phyloP scores from a whole-genome alignment of 2,113 vertebrate genomes.

The Neogobius melanostomus region DNA sequence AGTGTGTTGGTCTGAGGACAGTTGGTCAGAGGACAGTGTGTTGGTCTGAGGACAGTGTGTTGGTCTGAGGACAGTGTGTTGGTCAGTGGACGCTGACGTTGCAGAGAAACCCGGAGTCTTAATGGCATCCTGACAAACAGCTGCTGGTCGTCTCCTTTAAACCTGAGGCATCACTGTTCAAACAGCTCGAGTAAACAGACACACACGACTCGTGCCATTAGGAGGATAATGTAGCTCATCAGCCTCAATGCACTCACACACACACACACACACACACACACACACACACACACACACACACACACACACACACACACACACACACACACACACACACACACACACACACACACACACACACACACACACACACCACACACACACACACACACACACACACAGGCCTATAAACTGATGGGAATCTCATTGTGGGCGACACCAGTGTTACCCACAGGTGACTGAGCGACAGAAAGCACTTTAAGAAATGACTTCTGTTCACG shows the following conservation, averaged over 20 bases:
- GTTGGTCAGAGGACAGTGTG: neutral
- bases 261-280: neutral
- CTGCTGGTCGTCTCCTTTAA: slow-evolving; percentile 83
- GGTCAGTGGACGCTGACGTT: slow-evolving; percentile 48
- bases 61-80: neutral
- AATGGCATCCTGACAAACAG: slow-evolving; percentile 97
- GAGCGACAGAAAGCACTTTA: no score
- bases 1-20: neutral
- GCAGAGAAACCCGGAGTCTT: slow-evolving; percentile 78
- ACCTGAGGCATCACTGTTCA: slow-evolving; percentile 85
- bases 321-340: no score
- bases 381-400: no score
- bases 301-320: no score
- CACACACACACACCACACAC: no score
- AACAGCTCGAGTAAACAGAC: slow-evolving; percentile 91
- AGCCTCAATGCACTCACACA: neutral
- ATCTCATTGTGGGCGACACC: no score
- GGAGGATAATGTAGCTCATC: slow-evolving; percentile 42
- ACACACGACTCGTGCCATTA: slow-evolving; percentile 58
- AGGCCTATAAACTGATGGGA: no score
- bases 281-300: neutral
- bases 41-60: neutral
- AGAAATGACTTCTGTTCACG: no score
- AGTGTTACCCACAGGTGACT: no score
- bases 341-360: no score